Percentiles rank a stretch among this genome's conserved stretches.
phyloP scores from a whole-genome alignment of 1,140 invertebrate species.

The Pseudachorutes palmiensis region DNA sequence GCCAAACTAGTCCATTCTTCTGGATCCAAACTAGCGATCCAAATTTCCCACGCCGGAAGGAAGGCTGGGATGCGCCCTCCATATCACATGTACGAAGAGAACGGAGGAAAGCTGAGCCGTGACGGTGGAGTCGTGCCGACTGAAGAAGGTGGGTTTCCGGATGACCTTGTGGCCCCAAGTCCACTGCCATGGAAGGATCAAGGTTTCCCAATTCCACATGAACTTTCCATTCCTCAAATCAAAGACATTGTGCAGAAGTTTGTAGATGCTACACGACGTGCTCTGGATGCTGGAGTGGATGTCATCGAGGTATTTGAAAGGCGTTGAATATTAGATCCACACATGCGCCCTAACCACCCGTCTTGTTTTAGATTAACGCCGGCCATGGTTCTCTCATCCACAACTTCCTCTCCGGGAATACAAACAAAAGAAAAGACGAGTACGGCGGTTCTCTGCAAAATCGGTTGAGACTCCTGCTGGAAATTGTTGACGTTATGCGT shows the following conservation, averaged over 20 bases:
- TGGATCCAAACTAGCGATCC: slow-evolving; percentile 9
- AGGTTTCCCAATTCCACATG: background rate
- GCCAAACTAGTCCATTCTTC: background rate
- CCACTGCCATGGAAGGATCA: slow-evolving; percentile 20
- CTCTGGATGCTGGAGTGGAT: slow-evolving; percentile 16
- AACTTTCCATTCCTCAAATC: background rate
- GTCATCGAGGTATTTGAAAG: slow-evolving; percentile 27
- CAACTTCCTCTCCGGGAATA: slow-evolving; percentile 8
- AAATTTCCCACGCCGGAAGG: slow-evolving; percentile 21
- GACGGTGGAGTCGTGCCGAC: slow-evolving; percentile 11
- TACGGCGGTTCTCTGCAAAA: slow-evolving; percentile 8
- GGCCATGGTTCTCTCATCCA: slow-evolving; percentile 11
- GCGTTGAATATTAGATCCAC: background rate
- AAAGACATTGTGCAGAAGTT: slow-evolving; percentile 19
- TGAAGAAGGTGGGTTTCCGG: slow-evolving; percentile 13
- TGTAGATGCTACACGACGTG: background rate
- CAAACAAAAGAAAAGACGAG: slow-evolving; percentile 11
- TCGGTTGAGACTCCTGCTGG: slow-evolving; percentile 1
- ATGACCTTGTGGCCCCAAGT: slow-evolving; percentile 11
- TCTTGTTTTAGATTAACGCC: slow-evolving; percentile 4
- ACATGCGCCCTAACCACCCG: background rate
- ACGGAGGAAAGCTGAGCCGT: slow-evolving; percentile 12
- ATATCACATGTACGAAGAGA: slow-evolving; percentile 18
- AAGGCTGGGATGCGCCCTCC: slow-evolving; percentile 15
- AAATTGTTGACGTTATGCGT: slow-evolving; percentile 4